Percentiles rank a stretch among this genome's conserved stretches.
Conservation (phyloP, 2,888 invertebrate genomes). For the Sminthurinus aureus region DNA sequence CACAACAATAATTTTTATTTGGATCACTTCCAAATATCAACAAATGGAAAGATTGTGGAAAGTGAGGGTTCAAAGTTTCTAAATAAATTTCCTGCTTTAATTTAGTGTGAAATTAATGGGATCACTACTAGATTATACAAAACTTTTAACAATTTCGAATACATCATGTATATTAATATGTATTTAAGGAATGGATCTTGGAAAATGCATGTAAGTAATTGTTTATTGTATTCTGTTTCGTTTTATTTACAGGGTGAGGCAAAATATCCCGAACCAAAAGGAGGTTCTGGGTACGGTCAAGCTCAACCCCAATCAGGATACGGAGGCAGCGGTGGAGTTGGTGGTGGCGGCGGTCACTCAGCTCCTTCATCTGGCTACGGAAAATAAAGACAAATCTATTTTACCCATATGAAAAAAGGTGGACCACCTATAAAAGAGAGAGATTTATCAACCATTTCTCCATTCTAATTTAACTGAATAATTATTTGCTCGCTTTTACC, state of each 20-base stretch:
- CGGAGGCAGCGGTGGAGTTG: background rate
- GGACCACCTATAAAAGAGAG: too few relatives aligned
- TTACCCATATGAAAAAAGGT: too few relatives aligned
- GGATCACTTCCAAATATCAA: background rate
- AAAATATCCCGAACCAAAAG: constrained; percentile 49
- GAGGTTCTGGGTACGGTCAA: constrained; percentile 17
- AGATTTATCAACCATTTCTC: too few relatives aligned
- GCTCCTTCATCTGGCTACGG: background rate
- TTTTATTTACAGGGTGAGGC: constrained; percentile 36
- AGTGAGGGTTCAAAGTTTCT: background rate
- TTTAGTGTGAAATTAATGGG: background rate
- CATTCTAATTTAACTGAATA: too few relatives aligned
- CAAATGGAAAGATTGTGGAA: background rate
- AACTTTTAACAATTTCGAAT: too few relatives aligned
- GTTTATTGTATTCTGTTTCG: background rate
- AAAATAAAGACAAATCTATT: background rate
- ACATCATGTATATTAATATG: background rate
- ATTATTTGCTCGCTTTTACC: too few relatives aligned
- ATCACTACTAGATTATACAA: background rate
- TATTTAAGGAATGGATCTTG: background rate
- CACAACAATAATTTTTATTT: background rate
- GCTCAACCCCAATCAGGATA: background rate
- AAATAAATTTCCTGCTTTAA: background rate
- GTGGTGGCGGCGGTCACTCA: background rate
- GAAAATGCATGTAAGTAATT: background rate